Evolutionary conservation across 1,140 invertebrate species (phyloP), one percentile per base, ranked within the genome.

Genomic region (Pogonomyrmex barbatus): DNA sequence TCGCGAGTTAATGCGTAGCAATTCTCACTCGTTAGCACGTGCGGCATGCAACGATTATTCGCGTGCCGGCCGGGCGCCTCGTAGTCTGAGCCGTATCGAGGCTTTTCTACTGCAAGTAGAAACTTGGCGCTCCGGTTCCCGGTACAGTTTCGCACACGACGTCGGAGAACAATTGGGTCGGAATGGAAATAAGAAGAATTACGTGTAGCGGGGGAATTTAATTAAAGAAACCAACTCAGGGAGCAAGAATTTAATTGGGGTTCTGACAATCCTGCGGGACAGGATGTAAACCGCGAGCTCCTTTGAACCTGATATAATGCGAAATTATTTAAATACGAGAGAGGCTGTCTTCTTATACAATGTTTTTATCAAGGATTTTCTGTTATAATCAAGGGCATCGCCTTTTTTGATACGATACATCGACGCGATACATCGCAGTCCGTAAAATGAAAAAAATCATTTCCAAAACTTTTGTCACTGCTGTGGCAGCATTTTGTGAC

Each of bases 1-100:
- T 85, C 63, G 60, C 73, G 14, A 85, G 73, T 33, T 78, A 78
- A 85, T 78, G 82, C 82, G 82, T 85, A 78, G 82, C 82, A 77
- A 85, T 77, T 85, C 71, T 52, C 82, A 85, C 73, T 77, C 58
- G 82, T 85, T 78, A 85, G 36, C 82, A 65, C 73, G 60, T 65
- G 50, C 36, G 47, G 73, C 82, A 85, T 65, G 82, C 82, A 85
- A 85, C 73, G 50, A 42, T 56, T 68, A 63, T 52, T 78, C 82
- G 82, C 82, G 82, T 78, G 82, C 58, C 47, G 47, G 8, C 30
- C 45, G 36, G 82, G 82, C 82, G 75, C 82, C 82, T 85, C 62
- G 58, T 36, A 78, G 82, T 85, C 82, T 85, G 71, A 76, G 47
- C 71, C 36, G 45, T 14, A 45, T 78, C 73, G 73, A 63, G 71